Base-by-base conservation (phyloP, 2,797 vertebrate species). In the Liparis tanakae region DNA sequence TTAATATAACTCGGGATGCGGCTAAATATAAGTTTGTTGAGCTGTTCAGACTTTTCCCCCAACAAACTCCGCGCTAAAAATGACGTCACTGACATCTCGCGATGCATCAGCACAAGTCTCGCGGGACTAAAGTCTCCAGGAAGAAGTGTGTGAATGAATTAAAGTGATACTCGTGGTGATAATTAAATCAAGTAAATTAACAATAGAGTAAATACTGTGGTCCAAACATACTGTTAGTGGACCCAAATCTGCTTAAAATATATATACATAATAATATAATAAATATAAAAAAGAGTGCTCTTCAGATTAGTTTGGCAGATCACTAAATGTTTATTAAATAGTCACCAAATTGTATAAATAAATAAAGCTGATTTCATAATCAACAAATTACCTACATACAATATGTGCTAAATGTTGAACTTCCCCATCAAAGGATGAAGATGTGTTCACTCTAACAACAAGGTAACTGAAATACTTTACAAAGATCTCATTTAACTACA, bases 1-100 rank as follows among this genome's bases (percentile, higher is more conserved):
- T 2, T n/a, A 20, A 5, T 6, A 2, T 59, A 2, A 10, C 9
- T 20, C 7, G 0, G 22, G 34, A 10, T 20, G n/a, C 10, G 1
- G 9, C 4, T 3, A 0, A 43, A 8, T 4, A 48, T 54, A 61
- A 43, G 39, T 13, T 61, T 25, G 7, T 54, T 60, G 4, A 30
- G 43, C 57, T 48, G 68, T 61, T 55, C 1, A 15, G 5, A 17
- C 0, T 7, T 82, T 89, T 87, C 90, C 79, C 85, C 87, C 87
- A 88, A 88, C 91, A 91, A 93, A 94, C 87, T 92, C 53, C 92
- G 87, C 94, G 93, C 93, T 88, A 68, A 94, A 93, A 91, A 41
- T 93, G 87, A 92, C 91, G 90, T 88, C 56, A 3, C 0, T 0
- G 0, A 58, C 0, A 9, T 86, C 72, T 88, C 91, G 88, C 88